Evolutionary conservation across 2,113 vertebrate species (phyloP).

Genomic region (Danio rerio): GRCz12tu NC_133177.1:43894001-43894500

Average conservation of each 20-base stretch:
- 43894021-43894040: not conserved
- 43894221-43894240: slow-evolving; percentile 93
- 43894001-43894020: slow-evolving; percentile 79
- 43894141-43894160: slow-evolving; percentile 94
- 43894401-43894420: too few species aligned
- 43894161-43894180: slow-evolving; percentile 94
- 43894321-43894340: too few species aligned
- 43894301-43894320: not conserved
- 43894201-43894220: slow-evolving; percentile 91
- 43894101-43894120: slow-evolving; percentile 96
- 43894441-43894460: too few species aligned
- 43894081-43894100: slow-evolving; percentile 88
- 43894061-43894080: not conserved
- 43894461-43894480: too few species aligned
- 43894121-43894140: slow-evolving; percentile 84
- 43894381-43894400: too few species aligned
- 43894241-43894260: slow-evolving; percentile 84
- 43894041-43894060: not conserved
- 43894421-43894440: too few species aligned
- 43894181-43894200: slow-evolving; percentile 98
- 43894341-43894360: too few species aligned
- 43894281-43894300: too few species aligned
- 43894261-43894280: too few species aligned
- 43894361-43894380: too few species aligned
- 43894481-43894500: too few species aligned